Base-by-base conservation (phyloP, 2,888 invertebrate species). In the Drosophila fungiperda region DNA sequence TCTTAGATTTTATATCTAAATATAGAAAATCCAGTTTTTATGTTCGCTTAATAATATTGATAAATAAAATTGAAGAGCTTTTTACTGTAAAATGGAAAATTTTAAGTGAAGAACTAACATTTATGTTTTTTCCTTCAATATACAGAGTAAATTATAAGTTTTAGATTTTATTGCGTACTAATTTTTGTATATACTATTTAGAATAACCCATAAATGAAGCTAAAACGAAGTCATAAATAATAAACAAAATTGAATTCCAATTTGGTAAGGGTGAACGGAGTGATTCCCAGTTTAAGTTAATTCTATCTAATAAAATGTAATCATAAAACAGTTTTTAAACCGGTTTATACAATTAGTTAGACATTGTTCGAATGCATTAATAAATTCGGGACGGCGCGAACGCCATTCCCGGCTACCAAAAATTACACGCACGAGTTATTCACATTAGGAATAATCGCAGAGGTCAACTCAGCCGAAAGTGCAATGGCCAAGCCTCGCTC, bases 371-470 rank as follows among this genome's bases (percentile, higher is more conserved):
- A 29, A 75, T 78, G 20, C 29, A 78, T 78, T 57, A 1, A 11
- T 61, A 0, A 65, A 23, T 73, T 84, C 82, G 80, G 84, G 82
- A 87, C 82, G 87, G 82, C 87, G 84, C 87, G 81, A 85, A 81
- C 83, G 81, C 87, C 75, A 81, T 87, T 85, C 83, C 87, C 87
- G 87, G 85, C 85, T 86, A 85, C 75, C 82, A 88, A 88, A 86
- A 86, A 86, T 88, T 78, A 29, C 29, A 29, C 81, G 81, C 82
- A 82, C 81, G 82, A 88, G 83, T 85, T 86, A 86, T 84, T 83
- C 83, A 82, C 84, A 82, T 83, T 83, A 86, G 86, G 88, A 86
- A 86, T 83, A 86, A 86, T 88, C 86, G 83, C 88, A 83, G 71
- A 87, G 84, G 88, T 87, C 88, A 87, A 82, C 86, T 71, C 80